phyloP scores from a whole-genome alignment of 2,797 vertebrate species.

The Falco naumanni region DNA sequence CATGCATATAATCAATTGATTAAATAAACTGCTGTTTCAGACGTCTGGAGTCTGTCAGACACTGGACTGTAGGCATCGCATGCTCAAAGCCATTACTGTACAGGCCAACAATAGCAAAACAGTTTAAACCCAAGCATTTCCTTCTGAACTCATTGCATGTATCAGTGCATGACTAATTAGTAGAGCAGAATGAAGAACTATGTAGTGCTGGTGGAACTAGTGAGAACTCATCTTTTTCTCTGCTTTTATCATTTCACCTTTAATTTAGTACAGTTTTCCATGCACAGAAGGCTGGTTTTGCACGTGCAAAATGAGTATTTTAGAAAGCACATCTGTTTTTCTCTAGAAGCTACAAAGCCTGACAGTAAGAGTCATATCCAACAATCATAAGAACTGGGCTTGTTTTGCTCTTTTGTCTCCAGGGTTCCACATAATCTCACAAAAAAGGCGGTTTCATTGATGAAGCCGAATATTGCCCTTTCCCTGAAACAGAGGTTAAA shows the following conservation, averaged over 20 bases:
- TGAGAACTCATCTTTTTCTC: background rate
- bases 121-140: slow-evolving; percentile 54
- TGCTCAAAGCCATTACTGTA: slow-evolving; percentile 42
- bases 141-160: slow-evolving; percentile 37
- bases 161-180: slow-evolving; percentile 51
- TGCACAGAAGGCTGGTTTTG: background rate
- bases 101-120: slow-evolving; percentile 68
- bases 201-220: background rate
- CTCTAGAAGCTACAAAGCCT: background rate
- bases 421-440: background rate
- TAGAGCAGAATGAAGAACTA: background rate
- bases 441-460: background rate
- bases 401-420: background rate
- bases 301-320: background rate
- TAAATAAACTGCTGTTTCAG: slow-evolving; percentile 73
- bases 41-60: slow-evolving; percentile 66
- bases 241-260: slow-evolving; percentile 40
- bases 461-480: background rate
- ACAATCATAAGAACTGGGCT: background rate
- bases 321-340: slow-evolving; percentile 45
- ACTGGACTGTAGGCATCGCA: background rate
- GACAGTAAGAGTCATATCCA: background rate
- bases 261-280: background rate
- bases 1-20: slow-evolving; percentile 67
- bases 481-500: background rate